Conservation (phyloP, 2,797 vertebrate genomes). For the Muscicapa striata region DNA sequence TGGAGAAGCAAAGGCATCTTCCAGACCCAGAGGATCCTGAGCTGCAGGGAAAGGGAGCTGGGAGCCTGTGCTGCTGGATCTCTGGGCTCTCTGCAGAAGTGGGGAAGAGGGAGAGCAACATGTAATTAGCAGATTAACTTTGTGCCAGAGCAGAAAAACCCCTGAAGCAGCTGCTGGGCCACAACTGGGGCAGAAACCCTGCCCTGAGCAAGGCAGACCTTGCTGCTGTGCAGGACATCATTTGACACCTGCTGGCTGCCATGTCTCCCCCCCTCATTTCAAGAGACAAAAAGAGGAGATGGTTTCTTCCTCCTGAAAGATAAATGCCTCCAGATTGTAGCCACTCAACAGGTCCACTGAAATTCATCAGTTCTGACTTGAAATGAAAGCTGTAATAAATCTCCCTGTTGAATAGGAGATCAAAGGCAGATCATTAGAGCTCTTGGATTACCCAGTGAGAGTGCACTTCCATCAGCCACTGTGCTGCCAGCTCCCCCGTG, state of each 20-base stretch:
- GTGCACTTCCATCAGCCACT: not conserved
- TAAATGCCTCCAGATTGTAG: slow-evolving; percentile 52
- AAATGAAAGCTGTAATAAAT: slow-evolving; percentile 65
- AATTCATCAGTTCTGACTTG: slow-evolving; percentile 56
- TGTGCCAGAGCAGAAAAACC: not conserved
- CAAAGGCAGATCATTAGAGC: slow-evolving; percentile 67
- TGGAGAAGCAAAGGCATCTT: not conserved
- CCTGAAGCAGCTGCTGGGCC: not conserved
- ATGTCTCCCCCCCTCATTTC: not conserved
- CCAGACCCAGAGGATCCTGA: not conserved
- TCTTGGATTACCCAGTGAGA: slow-evolving; percentile 55
- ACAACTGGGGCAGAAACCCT: not conserved
- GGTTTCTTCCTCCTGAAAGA: slow-evolving; percentile 40
- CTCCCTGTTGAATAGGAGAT: slow-evolving; percentile 57
- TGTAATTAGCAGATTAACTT: not conserved
- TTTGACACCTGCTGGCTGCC: not conserved
- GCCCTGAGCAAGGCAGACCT: not conserved
- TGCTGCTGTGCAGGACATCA: not conserved
- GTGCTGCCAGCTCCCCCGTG: not conserved
- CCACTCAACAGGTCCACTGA: slow-evolving; percentile 49
- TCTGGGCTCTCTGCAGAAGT: not conserved
- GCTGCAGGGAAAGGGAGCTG: not conserved
- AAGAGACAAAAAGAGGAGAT: slow-evolving; percentile 30
- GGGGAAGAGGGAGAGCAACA: not conserved
- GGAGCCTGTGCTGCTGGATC: not conserved